phyloP scores from a whole-genome alignment of 2,113 vertebrate species.

The Chinchilla lanigera region DNA sequence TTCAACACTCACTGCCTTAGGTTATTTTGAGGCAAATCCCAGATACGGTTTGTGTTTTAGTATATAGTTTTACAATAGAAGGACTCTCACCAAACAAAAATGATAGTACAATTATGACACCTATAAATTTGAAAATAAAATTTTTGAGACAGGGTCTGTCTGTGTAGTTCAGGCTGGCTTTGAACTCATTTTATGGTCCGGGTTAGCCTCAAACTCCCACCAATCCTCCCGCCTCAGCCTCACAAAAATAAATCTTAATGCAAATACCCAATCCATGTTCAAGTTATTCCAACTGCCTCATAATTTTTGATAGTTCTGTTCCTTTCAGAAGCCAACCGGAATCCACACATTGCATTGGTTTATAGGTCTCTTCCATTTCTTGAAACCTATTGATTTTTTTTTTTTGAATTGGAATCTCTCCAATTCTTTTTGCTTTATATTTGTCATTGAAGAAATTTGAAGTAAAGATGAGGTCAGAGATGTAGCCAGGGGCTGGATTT shows the following conservation, averaged over 20 bases:
- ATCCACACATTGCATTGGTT: neutral
- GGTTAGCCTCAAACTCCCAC: neutral
- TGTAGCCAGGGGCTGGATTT: neutral
- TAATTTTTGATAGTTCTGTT: constrained; percentile 1
- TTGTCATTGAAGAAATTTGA: constrained; percentile 10
- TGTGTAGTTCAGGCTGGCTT: neutral
- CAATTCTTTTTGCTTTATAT: neutral
- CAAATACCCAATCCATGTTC: neutral
- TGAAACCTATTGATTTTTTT: neutral
- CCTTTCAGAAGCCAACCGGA: neutral
- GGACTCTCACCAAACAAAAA: neutral
- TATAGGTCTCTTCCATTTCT: constrained; percentile 2
- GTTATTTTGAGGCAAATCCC: constrained; percentile 18
- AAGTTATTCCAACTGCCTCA: neutral
- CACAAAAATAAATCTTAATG: neutral
- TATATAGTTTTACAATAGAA: neutral
- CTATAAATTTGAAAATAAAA: constrained; percentile 11
- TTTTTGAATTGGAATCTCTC: neutral
- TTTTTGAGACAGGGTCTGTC: neutral
- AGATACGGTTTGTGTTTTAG: neutral
- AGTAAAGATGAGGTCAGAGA: neutral
- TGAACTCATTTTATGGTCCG: neutral
- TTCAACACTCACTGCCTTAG: constrained; percentile 3
- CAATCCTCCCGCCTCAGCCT: neutral
- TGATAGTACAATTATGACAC: neutral